phyloP scores from a whole-genome alignment of 2,888 invertebrate genomes.

The Cabera pusaria region DNA sequence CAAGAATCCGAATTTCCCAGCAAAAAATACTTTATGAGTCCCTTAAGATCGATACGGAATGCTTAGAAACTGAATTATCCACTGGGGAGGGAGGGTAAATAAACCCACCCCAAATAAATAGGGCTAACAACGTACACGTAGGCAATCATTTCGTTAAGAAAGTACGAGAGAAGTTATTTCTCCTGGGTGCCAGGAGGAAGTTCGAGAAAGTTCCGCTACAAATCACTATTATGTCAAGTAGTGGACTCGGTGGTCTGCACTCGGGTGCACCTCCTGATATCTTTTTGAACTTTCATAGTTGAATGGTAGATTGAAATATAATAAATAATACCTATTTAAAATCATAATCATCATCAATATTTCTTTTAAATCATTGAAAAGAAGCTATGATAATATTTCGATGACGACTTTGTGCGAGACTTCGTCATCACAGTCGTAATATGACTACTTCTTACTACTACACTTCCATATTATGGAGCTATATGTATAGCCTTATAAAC shows the following conservation, averaged over 20 bases:
- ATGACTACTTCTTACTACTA: no score
- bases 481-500: no score
- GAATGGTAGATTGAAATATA: no score
- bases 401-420: no score
- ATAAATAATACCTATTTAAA: no score
- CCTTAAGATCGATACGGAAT: conserved; percentile 72
- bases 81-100: conserved; percentile 71
- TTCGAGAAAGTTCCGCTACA: conserved; percentile 55
- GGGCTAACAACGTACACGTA: conserved; percentile 77
- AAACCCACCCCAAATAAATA: conserved; percentile 76
- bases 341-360: no score
- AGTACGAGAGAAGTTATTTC: conserved; percentile 75
- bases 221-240: conserved; percentile 71
- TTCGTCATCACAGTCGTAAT: no score
- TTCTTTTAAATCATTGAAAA: no score
- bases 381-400: no score
- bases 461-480: no score
- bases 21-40: conserved; percentile 72
- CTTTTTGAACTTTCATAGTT: conserved; percentile 6
- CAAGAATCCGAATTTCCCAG: conserved; percentile 41
- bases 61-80: conserved; percentile 80
- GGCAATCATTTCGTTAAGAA: conserved; percentile 82
- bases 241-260: conserved; percentile 45
- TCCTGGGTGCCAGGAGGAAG: conserved; percentile 59
- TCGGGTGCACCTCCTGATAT: conserved; percentile 39